Evolutionary conservation across 2,797 vertebrate species (phyloP).

Genomic region (Botia kubotai): DNA sequence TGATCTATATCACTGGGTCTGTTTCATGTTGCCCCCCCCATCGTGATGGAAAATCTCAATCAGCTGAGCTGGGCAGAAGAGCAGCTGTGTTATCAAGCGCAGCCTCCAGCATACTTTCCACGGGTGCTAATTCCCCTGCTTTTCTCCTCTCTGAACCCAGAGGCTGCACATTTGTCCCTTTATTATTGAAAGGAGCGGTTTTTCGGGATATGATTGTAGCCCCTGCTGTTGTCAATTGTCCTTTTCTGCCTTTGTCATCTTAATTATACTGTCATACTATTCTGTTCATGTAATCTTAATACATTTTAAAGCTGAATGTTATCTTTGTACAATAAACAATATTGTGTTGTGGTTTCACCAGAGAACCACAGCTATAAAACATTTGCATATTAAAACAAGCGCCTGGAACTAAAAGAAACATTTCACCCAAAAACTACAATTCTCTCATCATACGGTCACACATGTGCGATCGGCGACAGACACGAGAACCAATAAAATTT

Average conservation of each 20-base stretch:
- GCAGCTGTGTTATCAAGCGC: constrained; percentile 64
- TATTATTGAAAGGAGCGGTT: constrained; percentile 39
- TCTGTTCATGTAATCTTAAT: too few relatives aligned
- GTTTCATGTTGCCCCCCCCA: constrained; percentile 38
- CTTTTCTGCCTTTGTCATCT: neutral
- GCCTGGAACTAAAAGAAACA: too few relatives aligned
- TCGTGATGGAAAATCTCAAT: constrained; percentile 62
- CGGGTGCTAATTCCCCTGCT: constrained; percentile 51
- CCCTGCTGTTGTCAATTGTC: neutral
- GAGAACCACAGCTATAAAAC: too few relatives aligned
- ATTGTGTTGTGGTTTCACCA: too few relatives aligned
- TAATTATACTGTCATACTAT: neutral
- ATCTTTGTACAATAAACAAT: neutral
- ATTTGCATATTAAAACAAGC: too few relatives aligned
- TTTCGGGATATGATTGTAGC: constrained; percentile 1
- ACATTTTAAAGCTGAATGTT: neutral
- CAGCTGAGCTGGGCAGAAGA: constrained; percentile 59
- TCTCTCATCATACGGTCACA: too few relatives aligned
- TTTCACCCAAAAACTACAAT: too few relatives aligned
- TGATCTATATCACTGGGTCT: constrained; percentile 33
- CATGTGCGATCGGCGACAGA: too few relatives aligned
- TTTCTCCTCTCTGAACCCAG: constrained; percentile 37
- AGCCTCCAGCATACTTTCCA: constrained; percentile 64
- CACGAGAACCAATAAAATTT: neutral
- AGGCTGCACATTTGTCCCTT: constrained; percentile 42